Conservation (phyloP, 2,888 invertebrate genomes). For the Rotaria socialis region DNA sequence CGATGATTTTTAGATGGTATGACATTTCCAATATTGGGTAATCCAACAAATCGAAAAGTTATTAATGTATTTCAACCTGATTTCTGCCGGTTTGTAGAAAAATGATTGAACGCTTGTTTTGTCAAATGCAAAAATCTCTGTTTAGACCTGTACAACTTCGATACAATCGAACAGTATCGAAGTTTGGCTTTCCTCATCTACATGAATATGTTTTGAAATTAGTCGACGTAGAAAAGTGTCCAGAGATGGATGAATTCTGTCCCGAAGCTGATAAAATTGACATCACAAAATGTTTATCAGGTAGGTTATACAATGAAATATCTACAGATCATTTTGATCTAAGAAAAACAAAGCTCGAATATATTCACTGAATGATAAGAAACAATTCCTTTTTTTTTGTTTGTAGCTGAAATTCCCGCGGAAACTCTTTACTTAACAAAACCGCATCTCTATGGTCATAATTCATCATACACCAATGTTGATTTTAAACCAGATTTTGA, state of each 20-base stretch:
- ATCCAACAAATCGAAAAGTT: slow-evolving; percentile 2
- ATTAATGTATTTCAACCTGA: slow-evolving; percentile 28
- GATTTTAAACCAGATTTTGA: slow-evolving; percentile 10
- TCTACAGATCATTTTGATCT: too few relatives aligned
- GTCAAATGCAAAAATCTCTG: background rate
- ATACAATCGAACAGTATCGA: background rate
- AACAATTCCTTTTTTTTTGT: background rate
- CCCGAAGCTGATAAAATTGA: background rate
- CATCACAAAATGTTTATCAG: background rate
- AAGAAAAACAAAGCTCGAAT: too few relatives aligned
- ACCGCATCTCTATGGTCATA: background rate
- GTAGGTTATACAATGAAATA: background rate
- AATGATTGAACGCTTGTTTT: background rate
- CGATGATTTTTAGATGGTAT: background rate
- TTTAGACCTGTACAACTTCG: slow-evolving; percentile 33
- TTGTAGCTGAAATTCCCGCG: background rate
- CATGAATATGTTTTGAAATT: slow-evolving; percentile 33
- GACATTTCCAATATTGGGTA: slow-evolving; percentile 9
- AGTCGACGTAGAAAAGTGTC: background rate
- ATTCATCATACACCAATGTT: background rate
- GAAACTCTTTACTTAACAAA: background rate
- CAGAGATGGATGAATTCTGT: slow-evolving; percentile 10
- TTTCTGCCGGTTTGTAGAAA: slow-evolving; percentile 7
- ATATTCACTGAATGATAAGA: too few relatives aligned
- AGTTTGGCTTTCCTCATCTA: background rate